Base-by-base conservation (phyloP, 2,113 vertebrate species). In the Cavia aperea region DNA sequence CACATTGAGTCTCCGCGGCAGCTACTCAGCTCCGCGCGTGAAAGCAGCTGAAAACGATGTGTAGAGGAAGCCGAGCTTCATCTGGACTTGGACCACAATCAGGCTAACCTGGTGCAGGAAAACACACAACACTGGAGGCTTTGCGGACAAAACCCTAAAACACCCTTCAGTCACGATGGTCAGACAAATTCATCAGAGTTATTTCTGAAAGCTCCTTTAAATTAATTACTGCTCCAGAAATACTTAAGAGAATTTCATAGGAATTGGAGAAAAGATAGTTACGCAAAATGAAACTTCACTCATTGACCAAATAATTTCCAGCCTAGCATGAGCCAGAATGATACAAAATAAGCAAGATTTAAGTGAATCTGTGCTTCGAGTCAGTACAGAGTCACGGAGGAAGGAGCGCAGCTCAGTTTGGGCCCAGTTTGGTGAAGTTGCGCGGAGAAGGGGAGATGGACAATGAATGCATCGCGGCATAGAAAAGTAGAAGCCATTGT, bases 361-460 rank as follows among this genome's bases (percentile, higher is more conserved):
- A 56, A 14, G 11, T 7, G 33, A 77, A 24, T 43, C 33, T 86
- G 33, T 65, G 43, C 43, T 58, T 18, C 19, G 43, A 23, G 33
- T 33, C 4, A n/a, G 15, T 43, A 65, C 19, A 21, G 33, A 49
- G 19, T 3, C 43, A 39, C 8, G 49, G 46, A 43, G 63, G 9
- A 49, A 1, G 56, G 9, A 10, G 6, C 60, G 46, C 15, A 21
- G 9, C 4, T 0, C 4, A 19, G 18, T 5, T 33, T 7, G 0
- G 2, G 11, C 15, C 26, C 62, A 5, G 0, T 1, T 26, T 31
- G 4, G 4, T 2, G 16, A 18, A 29, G 3, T 1, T 33, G 24
- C 46, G 5, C 18, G 60, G 33, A 89, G 39, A 26, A 26, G 4
- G 26, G 75, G 66, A 85, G 12, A 73, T 18, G 26, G 8, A 29